Base-by-base conservation (phyloP, 2,888 invertebrate species). In the Lacanobia oleracea region DNA sequence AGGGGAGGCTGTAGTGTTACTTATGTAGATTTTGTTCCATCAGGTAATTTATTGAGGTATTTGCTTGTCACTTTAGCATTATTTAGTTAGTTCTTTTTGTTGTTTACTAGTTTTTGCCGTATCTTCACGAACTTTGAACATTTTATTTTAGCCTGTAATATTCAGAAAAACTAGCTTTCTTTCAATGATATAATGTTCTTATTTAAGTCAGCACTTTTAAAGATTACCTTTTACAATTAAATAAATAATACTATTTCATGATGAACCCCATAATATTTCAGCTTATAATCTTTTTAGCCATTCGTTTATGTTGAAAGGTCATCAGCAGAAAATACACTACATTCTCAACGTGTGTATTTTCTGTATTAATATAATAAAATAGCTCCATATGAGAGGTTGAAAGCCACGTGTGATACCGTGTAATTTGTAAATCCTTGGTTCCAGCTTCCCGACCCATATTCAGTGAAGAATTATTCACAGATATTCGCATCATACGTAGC, bases 391-490 rank as follows among this genome's bases (percentile, higher is more conserved):
- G 37, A 21, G 45, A 12, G 14, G 18, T 45, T 77, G 51, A 45
- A 74, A 64, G 53, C 50, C 45, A 50, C 50, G 59, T 73, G 73
- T 53, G 61, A 57, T 40, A 43, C 37, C 45, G 61, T 78, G 72
- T 78, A 43, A 73, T 79, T 79, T 64, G 59, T 53, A 56, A 77
- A 71, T 61, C 43, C 37, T 12, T 57, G 45, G 51, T 45, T 71
- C 21, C 33, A 50, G 72, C 33, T 21, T 18, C 48, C 23, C 59
- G 64, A 54, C 10, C 48, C 37, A 50, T 37, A 50, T 79, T 79
- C 73, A 54, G 33, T 48, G 50, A 72, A 54, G 53, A 79, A 50
- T 79, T 50, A 14, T 64, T 43, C 53, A 50, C 59, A 50, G 60
- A 48, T 14, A 50, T 75, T 63, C 40, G 5, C 33, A 54, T 69